phyloP scores from a whole-genome alignment of 2,113 vertebrate species.

The Felis chaus region DNA sequence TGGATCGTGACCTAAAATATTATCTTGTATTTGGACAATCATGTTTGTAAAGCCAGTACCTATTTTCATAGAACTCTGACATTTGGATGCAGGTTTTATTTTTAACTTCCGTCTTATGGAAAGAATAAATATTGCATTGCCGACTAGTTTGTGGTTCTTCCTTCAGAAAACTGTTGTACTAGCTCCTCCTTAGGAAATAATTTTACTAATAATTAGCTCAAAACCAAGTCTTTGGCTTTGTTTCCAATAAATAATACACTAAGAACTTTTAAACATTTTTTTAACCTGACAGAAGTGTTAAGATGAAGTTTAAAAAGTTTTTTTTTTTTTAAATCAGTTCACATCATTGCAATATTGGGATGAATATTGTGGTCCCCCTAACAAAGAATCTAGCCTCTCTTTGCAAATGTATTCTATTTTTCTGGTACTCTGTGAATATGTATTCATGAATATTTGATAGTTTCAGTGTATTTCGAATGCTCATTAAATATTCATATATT shows the following conservation, averaged over 20 bases:
- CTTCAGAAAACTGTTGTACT: neutral
- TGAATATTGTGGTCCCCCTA: neutral
- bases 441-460: slow-evolving; percentile 8
- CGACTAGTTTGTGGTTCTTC: neutral
- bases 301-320: neutral
- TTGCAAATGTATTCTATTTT: neutral
- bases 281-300: neutral
- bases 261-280: neutral
- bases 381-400: neutral
- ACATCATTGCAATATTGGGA: neutral
- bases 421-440: neutral
- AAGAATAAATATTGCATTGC: neutral
- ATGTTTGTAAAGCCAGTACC: neutral
- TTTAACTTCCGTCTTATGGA: neutral
- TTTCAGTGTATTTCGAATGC: slow-evolving; percentile 15
- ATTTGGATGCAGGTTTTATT: neutral
- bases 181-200: neutral
- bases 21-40: neutral
- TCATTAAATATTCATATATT: slow-evolving; percentile 11
- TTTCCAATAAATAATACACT: neutral
- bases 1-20: neutral
- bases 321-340: neutral
- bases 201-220: neutral
- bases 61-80: neutral
- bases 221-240: neutral